Evolutionary conservation across 2,113 vertebrate genomes (phyloP).

Genomic region (Zosterops borbonicus): DNA sequence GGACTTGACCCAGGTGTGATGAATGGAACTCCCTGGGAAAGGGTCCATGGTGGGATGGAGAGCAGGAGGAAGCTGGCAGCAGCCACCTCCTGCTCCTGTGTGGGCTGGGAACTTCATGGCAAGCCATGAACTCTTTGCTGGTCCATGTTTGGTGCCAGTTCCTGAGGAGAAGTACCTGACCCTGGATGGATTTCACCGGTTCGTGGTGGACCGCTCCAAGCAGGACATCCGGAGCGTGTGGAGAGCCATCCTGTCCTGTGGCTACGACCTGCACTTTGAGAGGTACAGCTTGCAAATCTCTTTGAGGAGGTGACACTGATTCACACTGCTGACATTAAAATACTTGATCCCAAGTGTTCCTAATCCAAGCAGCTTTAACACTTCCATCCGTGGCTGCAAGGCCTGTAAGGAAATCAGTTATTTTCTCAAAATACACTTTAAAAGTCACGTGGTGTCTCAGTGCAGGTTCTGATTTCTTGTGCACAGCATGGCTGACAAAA

Average conservation of each 20-base stretch:
- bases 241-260: conserved; percentile 93
- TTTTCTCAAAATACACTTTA: background rate
- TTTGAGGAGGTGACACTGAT: too few relatives aligned
- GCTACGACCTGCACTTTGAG: conserved; percentile 96
- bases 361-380: background rate
- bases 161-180: conserved; percentile 95
- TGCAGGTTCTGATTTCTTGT: background rate
- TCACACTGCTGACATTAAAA: background rate
- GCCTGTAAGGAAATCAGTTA: background rate
- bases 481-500: background rate
- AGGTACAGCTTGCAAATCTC: conserved; percentile 71
- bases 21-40: accelerated
- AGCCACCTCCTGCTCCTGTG: background rate
- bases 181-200: conserved; percentile 93
- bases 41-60: background rate
- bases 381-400: background rate
- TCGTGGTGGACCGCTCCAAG: conserved; percentile 92
- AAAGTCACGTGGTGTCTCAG: background rate
- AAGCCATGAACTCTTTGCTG: background rate
- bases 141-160: conserved; percentile 66
- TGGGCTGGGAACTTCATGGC: background rate
- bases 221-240: conserved; percentile 97
- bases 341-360: background rate
- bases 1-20: accelerated
- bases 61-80: background rate